Base-by-base conservation (phyloP, 2,797 vertebrate species). In the Halcyon smyrnensis region DNA sequence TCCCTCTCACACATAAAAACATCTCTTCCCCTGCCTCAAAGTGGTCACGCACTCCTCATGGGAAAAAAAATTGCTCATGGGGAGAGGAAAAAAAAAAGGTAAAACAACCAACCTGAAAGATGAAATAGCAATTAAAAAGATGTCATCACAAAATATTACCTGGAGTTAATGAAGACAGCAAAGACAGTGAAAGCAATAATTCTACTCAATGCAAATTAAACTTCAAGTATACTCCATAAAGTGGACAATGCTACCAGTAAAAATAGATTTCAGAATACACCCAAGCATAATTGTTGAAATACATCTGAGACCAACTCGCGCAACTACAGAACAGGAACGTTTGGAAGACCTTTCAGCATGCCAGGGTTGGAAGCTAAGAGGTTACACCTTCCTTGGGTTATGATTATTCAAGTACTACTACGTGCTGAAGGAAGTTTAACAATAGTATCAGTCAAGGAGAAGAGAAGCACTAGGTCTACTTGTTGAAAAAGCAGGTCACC, bases 111-210 rank as follows among this genome's bases (percentile, higher is more conserved):
- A 77, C 19, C 54, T 53, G 34, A 95, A 74, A 89, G 91, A 95
- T 91, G 56, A 95, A 96, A 96, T 6, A 86, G 83, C 88, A 91
- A 95, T 93, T 97, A 89, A 93, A 90, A 95, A 95, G 79, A 88
- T 92, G 94, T 41, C 91, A 93, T 82, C 74, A 70, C 68, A 89
- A 96, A 95, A 91, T 90, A 94, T 7, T 68, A 84, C 83, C 63
- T 28, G 39, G 36, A 93, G 67, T 69, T 94, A 96, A 97, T 64
- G 70, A 95, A 95, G 87, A 2, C 76, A 56, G 87, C 14, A 0
- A 73, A 95, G 85, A 79, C 5, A 1, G 25, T 27, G 23, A 91
- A 79, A 84, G 70, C 56, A 91, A 0, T 95, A 95, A 91, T 77
- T 96, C 74, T 57, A 65, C 60, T 91, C 54, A 82, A 73, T 93